phyloP scores from a whole-genome alignment of 2,888 invertebrate genomes.

The Acleris holmiana region DNA sequence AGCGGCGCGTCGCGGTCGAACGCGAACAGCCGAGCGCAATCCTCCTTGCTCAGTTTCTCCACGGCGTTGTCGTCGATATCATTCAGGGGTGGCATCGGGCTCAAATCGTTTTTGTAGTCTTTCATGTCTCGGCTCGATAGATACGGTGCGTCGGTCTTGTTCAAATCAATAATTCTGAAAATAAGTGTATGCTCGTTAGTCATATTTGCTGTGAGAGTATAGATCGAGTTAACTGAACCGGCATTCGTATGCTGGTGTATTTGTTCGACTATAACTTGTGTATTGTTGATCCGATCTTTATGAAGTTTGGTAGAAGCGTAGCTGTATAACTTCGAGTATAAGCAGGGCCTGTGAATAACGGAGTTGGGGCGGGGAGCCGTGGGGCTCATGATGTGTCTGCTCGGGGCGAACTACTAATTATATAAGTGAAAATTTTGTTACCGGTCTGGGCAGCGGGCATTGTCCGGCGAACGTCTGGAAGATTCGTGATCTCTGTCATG shows the following conservation, averaged over 20 bases:
- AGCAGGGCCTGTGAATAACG: no score
- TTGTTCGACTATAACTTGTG: no score
- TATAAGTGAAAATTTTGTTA: slow-evolving; percentile 42
- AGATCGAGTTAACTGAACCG: no score
- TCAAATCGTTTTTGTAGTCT: slow-evolving; percentile 67
- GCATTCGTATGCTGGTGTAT: no score
- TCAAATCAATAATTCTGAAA: slow-evolving; percentile 81
- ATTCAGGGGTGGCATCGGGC: slow-evolving; percentile 55
- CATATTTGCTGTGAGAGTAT: no score
- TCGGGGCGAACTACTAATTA: no score
- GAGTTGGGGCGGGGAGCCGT: no score
- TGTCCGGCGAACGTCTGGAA: slow-evolving; percentile 73
- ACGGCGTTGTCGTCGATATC: slow-evolving; percentile 73
- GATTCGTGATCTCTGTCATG: slow-evolving; percentile 73
- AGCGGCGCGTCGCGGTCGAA: slow-evolving; percentile 84
- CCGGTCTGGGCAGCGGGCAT: slow-evolving; percentile 75
- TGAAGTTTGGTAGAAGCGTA: no score
- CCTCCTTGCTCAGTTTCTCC: slow-evolving; percentile 75
- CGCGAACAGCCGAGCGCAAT: slow-evolving; percentile 81
- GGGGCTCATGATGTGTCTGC: no score
- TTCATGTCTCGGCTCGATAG: slow-evolving; percentile 70
- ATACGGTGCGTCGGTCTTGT: slow-evolving; percentile 75
- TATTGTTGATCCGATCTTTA: no score
- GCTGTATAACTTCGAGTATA: no score
- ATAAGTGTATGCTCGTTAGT: background rate